Evolutionary conservation across 1,140 invertebrate genomes (phyloP), one percentile per base, ranked within the genome.

Genomic region (Oryctes rhinoceros): DNA sequence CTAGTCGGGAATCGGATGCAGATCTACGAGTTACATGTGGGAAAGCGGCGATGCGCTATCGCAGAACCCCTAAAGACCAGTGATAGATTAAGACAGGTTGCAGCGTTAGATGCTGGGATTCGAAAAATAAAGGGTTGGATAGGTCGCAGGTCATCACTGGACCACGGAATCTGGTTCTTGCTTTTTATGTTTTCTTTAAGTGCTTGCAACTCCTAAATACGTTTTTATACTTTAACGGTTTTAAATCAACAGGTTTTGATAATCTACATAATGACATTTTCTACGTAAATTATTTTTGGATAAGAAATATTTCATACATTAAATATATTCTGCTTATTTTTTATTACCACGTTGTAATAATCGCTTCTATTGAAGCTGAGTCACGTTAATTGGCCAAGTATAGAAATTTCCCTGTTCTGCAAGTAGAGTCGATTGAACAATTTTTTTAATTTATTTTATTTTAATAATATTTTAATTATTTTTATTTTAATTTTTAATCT

Each of bases 71-170:
- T 67, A 30, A 67, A 67, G 65, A 35, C 65, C 65, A 35, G 65
- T 67, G 65, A 67, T 67, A 67, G 65, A 67, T 67, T 67, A 18
- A 67, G 65, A 67, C 65, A 67, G 65, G 65, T 67, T 67, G 65
- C 20, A 24, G 30, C 65, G 65, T 18, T 53, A 67, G 65, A 67
- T 67, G 65, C 65, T 67, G 65, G 20, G 65, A 67, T 35, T 6
- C 18, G 20, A 24, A 18, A 24, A 67, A 13, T 67, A 18, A 67
- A 67, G 65, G 65, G 65, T 67, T 67, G 65, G 18, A 24, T 67
- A 35, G 65, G 65, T 67, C 65, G 65, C 65, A 67, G 65, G 65
- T 67, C 65, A 67, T 67, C 18, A 67, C 65, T 67, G 65, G 65
- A 67, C 65, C 65, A 67, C 10, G 20, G 18, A 67, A 67, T 67